Conservation (phyloP, 2,888 invertebrate genomes). For the Micropterix aruncella region DNA sequence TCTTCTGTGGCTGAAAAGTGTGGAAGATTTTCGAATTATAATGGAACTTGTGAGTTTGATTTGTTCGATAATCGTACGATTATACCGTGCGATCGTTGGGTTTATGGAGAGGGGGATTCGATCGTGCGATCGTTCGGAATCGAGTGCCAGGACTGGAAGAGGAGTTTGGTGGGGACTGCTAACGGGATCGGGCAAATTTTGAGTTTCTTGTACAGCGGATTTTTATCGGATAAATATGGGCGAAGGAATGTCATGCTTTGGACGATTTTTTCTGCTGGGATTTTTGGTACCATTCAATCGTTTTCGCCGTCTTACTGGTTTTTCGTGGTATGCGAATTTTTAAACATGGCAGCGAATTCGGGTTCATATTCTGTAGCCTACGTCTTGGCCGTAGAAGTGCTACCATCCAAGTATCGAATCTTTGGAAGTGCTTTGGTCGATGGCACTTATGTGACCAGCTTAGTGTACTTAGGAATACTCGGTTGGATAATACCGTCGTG, state of each 20-base stretch:
- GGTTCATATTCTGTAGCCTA: background rate
- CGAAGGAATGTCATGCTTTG: background rate
- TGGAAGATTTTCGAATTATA: conserved; percentile 5
- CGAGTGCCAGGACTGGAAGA: background rate
- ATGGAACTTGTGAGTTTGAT: background rate
- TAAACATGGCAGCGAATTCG: background rate
- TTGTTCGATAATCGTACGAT: background rate
- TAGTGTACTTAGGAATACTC: conserved; percentile 4
- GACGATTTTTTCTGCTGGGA: background rate
- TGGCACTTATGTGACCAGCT: conserved; percentile 3
- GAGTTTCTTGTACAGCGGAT: background rate
- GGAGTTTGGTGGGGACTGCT: background rate
- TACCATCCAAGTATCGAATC: conserved; percentile 5
- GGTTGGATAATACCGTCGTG: conserved; percentile 6
- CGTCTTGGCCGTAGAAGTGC: conserved; percentile 5
- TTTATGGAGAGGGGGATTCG: background rate
- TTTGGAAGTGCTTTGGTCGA: conserved; percentile 7
- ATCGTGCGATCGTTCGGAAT: background rate
- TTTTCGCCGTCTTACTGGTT: background rate
- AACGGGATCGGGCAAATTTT: background rate
- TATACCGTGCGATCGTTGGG: background rate
- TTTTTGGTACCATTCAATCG: background rate
- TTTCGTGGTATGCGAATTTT: background rate
- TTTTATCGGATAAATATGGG: background rate
- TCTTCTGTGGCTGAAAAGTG: conserved; percentile 6